Evolutionary conservation across 2,113 vertebrate genomes (phyloP).

Genomic region (Heloderma charlesbogerti): DNA sequence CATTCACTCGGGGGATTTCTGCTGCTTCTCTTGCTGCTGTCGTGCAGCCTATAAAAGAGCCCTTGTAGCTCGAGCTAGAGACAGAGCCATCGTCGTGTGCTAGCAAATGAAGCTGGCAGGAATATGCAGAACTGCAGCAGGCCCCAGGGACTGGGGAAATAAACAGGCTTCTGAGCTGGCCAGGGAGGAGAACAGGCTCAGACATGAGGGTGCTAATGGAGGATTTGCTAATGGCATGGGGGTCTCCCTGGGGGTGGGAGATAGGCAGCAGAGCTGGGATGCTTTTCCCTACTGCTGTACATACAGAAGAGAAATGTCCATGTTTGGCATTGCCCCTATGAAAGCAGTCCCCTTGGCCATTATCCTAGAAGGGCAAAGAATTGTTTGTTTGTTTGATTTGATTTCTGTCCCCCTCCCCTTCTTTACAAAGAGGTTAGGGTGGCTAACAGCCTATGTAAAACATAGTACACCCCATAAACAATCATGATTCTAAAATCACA

Average conservation of each 20-base stretch:
- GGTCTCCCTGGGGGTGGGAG: no score
- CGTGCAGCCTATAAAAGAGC: neutral
- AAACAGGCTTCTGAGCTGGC: neutral
- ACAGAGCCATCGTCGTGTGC: neutral
- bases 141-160: neutral
- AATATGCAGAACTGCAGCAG: neutral
- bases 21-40: neutral
- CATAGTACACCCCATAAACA: no score
- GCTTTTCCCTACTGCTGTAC: neutral
- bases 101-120: neutral
- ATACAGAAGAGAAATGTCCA: no score
- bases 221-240: neutral
- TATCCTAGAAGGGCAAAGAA: neutral
- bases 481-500: no score
- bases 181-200: neutral
- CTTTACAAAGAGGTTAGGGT: no score
- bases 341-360: neutral
- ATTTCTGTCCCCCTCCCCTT: no score
- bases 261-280: neutral
- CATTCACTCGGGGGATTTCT: neutral
- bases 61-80: neutral
- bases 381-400: no score
- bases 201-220: neutral
- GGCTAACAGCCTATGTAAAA: no score
- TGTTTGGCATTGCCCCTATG: neutral